Evolutionary conservation across 1,140 invertebrate genomes (phyloP).

Genomic region (Penaeus vannamei): DNA sequence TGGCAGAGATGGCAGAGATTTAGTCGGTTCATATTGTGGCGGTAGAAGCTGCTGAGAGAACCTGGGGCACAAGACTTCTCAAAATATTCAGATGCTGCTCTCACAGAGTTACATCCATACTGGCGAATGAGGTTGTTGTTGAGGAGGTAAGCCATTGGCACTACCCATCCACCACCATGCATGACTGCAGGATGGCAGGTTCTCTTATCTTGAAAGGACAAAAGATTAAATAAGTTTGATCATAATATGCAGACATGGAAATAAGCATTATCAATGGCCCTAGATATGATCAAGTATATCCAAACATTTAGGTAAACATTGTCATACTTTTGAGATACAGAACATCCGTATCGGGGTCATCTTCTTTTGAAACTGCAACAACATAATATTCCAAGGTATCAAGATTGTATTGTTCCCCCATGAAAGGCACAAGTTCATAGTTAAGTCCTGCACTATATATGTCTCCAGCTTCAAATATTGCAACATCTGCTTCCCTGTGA

Average conservation of each 20-base stretch:
- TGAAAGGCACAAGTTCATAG: slow-evolving; percentile 87
- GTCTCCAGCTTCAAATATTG: slow-evolving; percentile 92
- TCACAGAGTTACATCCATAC: slow-evolving; percentile 90
- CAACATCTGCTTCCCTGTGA: slow-evolving; percentile 82
- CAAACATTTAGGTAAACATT: neutral
- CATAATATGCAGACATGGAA: neutral
- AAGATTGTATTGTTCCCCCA: slow-evolving; percentile 91
- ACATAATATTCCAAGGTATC: slow-evolving; percentile 91
- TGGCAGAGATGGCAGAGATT: slow-evolving; percentile 95
- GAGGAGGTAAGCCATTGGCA: slow-evolving; percentile 92
- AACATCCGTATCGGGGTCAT: slow-evolving; percentile 87
- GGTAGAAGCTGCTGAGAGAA: slow-evolving; percentile 86
- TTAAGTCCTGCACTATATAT: slow-evolving; percentile 90
- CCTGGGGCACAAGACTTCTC: slow-evolving; percentile 92
- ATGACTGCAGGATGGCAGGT: slow-evolving; percentile 92
- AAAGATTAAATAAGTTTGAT: neutral
- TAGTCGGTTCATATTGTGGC: slow-evolving; percentile 85
- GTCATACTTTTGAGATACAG: slow-evolving; percentile 84
- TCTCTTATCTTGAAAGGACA: slow-evolving; percentile 75
- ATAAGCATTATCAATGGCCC: neutral
- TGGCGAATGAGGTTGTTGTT: slow-evolving; percentile 94
- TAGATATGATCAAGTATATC: neutral
- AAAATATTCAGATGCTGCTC: slow-evolving; percentile 93
- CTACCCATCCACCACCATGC: slow-evolving; percentile 94
- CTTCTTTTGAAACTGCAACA: slow-evolving; percentile 92